Conservation (phyloP, 2,888 invertebrate species). For the Trichacis sp. region DNA sequence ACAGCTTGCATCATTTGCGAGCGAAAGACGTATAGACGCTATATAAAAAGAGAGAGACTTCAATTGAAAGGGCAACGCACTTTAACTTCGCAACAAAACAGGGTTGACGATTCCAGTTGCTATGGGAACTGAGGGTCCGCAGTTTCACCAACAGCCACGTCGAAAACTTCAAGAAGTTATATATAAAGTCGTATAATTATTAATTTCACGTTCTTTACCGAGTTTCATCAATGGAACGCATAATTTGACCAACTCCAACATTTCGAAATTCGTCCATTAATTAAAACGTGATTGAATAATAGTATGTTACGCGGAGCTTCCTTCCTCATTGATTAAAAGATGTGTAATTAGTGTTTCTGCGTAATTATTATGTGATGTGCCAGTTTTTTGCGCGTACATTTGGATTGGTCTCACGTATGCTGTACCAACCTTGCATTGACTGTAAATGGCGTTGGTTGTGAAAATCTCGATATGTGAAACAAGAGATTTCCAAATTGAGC, state of each 20-base stretch:
- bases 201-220: background rate
- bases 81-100: background rate
- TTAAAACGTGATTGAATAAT: background rate
- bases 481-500: no score
- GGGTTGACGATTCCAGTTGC: background rate
- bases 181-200: background rate
- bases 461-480: no score
- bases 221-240: background rate
- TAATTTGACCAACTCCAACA: no score
- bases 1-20: background rate
- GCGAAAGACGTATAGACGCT: background rate
- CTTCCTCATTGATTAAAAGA: background rate
- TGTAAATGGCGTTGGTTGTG: background rate
- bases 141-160: background rate
- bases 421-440: background rate
- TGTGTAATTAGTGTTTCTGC: background rate
- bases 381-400: background rate
- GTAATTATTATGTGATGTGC: background rate
- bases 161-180: background rate
- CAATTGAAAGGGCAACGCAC: slow-evolving; percentile 5
- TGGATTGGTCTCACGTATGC: slow-evolving; percentile 1
- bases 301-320: background rate
- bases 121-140: background rate
- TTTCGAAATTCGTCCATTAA: background rate
- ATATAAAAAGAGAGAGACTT: background rate